Base-by-base conservation (phyloP, 2,888 invertebrate genomes). In the Eucera pruinosa region DNA sequence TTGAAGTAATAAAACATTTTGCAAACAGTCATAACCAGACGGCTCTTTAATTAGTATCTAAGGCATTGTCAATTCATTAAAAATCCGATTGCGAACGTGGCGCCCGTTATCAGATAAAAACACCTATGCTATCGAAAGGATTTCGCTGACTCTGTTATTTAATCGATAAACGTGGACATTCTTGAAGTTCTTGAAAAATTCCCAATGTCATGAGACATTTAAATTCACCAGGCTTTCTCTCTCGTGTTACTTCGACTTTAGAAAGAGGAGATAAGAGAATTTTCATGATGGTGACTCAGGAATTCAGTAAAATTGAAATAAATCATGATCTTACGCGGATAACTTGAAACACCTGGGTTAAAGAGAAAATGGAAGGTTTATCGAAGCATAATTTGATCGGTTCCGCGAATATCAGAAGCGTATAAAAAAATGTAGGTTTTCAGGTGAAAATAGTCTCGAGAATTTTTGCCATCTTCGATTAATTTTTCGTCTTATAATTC, bases 101-200 rank as follows among this genome's bases (percentile, higher is more conserved):
- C 5, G 27, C 4, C 20, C 45, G 11, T 68, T 74, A 72, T 72
- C 76, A 47, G 74, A 74, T 77, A 73, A 77, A 77, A 13, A 11
- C 47, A 11, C 15, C 41, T 15, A 20, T 15, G 48, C 30, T 41
- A 64, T 39, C 54, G 36, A 39, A 13, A 36, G 18, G 48, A 75
- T 60, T 48, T 60, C 20, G 45, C 20, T 6, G 15, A 18, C 15
- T 23, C 9, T 15, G 58, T 47, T 50, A 20, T 33, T 33, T 41
- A 25, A 73, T 58, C 33, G 60, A 61, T 61, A 48, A 41, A 50
- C 47, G 7, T 33, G n/a, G 3, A 13, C 47, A 13, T 58, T 23
- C n/a, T 23, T 3, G 15, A 11, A 6, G 39, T 48, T 36, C n/a
- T 4, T 11, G 6, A 45, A 52, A 43, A 23, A 52, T 55, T 36